phyloP scores from a whole-genome alignment of 2,888 invertebrate species.

The Phaonia tiefii region DNA sequence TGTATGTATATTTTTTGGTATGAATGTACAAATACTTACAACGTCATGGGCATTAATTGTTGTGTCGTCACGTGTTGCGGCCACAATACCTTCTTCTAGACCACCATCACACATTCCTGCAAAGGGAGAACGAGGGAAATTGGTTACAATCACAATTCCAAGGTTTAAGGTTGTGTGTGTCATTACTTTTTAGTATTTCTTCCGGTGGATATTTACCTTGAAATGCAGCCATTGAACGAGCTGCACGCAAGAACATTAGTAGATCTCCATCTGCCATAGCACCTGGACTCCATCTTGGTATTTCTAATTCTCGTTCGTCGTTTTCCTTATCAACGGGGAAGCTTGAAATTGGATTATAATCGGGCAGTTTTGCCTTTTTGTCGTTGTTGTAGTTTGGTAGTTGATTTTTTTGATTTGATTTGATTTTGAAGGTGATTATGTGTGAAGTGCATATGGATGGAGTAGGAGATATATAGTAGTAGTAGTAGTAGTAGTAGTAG shows the following conservation, averaged over 20 bases:
- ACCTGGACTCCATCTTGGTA: conserved; percentile 96
- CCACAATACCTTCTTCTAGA: conserved; percentile 97
- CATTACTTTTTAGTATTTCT: conserved; percentile 69
- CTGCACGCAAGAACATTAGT: conserved; percentile 98
- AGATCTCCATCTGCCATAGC: conserved; percentile 96
- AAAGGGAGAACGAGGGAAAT: conserved; percentile 49
- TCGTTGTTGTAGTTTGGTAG: conserved; percentile 56
- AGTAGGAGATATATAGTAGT: conserved; percentile 52
- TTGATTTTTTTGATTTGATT: conserved; percentile 23
- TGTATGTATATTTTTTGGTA: too few species aligned
- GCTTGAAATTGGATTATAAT: conserved; percentile 81
- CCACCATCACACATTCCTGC: conserved; percentile 98
- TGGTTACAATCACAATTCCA: conserved; percentile 52
- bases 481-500: conserved; percentile 54
- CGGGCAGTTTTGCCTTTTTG: conserved; percentile 81
- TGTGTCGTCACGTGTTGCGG: conserved; percentile 97
- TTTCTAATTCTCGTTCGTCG: conserved; percentile 85
- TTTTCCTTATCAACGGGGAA: conserved; percentile 81
- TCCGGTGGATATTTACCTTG: conserved; percentile 81
- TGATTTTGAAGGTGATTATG: conserved; percentile 25
- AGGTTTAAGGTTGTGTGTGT: conserved; percentile 53
- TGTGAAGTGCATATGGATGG: conserved; percentile 63
- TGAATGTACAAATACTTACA: conserved; percentile 84
- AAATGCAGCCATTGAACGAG: conserved; percentile 98
- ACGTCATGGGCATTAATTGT: conserved; percentile 98